A percentile compares a stretch with the other conserved stretches of the same genome.
Evolutionary conservation across 2,797 vertebrate species (phyloP).

Genomic region (Eulemur rubriventer): DNA sequence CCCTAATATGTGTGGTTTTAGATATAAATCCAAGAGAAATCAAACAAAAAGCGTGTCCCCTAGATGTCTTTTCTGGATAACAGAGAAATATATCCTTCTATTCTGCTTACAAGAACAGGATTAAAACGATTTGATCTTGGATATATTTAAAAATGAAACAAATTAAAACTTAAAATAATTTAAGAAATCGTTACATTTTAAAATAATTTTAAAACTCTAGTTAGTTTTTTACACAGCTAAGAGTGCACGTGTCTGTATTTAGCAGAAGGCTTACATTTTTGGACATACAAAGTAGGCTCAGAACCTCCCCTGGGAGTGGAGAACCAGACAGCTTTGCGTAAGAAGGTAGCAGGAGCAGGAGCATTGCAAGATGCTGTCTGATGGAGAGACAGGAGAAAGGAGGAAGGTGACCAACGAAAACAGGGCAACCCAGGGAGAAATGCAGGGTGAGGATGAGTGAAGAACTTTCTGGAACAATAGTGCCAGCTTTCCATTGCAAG

Average conservation of each 20-base stretch:
- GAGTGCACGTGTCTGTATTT: neutral
- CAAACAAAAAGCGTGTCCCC: neutral
- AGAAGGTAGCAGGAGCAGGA: neutral
- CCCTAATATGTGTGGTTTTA: neutral
- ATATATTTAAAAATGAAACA: neutral
- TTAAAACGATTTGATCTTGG: neutral
- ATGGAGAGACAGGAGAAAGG: neutral
- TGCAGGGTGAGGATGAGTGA: neutral
- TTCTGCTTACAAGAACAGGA: neutral
- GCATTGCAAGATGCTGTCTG: neutral
- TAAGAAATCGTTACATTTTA: neutral
- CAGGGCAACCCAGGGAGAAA: neutral
- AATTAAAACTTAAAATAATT: neutral
- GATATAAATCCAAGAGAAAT: neutral
- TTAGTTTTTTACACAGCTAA: neutral
- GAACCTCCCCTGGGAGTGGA: neutral
- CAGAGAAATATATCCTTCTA: neutral
- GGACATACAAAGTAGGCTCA: neutral
- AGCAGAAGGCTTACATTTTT: neutral
- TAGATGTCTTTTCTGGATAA: neutral
- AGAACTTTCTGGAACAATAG: neutral
- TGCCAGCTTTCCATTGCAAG: neutral
- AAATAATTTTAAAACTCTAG: neutral
- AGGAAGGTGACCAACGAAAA: neutral
- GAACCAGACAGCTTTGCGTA: neutral